A percentile compares a stretch with the other conserved stretches of the same genome.
phyloP scores from a whole-genome alignment of 2,888 invertebrate species.

The Hirudinaria manillensis region DNA sequence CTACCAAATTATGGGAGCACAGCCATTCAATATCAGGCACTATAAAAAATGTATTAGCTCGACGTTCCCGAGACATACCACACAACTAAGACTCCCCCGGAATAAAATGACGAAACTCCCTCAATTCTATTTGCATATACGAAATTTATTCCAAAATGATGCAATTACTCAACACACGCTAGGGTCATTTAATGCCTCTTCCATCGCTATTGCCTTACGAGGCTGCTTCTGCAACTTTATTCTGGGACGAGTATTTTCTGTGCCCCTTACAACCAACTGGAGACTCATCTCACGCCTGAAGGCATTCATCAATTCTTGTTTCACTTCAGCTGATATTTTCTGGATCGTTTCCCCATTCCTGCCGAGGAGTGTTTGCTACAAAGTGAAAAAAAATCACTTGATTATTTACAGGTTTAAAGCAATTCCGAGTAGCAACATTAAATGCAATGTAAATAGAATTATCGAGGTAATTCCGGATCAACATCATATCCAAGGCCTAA shows the following conservation, averaged over 20 bases:
- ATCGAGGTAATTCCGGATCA: neutral
- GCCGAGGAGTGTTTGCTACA: slow-evolving; percentile 29
- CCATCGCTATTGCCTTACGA: neutral
- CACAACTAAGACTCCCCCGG: no score
- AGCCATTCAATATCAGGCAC: no score
- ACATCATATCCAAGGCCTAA: slow-evolving; percentile 26
- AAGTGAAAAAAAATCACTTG: slow-evolving; percentile 7
- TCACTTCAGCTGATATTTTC: slow-evolving; percentile 65
- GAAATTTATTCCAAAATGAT: no score
- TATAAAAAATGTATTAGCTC: no score
- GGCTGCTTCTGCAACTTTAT: no score
- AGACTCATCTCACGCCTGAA: slow-evolving; percentile 63
- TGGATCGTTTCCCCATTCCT: slow-evolving; percentile 63
- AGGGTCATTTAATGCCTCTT: no score
- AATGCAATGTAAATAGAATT: neutral
- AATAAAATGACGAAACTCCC: no score
- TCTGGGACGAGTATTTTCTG: neutral
- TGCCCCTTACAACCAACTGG: slow-evolving; percentile 48
- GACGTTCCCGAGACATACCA: no score
- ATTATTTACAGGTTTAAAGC: neutral
- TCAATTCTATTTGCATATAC: no score
- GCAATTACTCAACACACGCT: no score
- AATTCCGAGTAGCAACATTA: neutral
- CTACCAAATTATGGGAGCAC: no score
- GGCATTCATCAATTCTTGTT: slow-evolving; percentile 63